Percentiles rank a stretch among this genome's conserved stretches.
phyloP scores from a whole-genome alignment of 2,888 invertebrate species.

The Leucania comma region DNA sequence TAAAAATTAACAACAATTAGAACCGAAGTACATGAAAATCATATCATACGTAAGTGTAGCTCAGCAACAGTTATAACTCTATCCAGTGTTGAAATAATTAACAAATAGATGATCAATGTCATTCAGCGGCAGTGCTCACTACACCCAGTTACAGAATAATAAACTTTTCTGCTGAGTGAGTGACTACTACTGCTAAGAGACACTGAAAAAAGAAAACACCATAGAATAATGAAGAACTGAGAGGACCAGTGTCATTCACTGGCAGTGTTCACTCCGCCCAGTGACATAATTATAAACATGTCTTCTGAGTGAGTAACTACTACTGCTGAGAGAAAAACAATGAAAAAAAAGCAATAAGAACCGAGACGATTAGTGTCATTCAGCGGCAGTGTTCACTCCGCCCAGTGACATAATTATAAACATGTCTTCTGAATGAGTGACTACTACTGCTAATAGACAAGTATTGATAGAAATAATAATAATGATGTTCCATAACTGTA shows the following conservation, averaged over 20 bases:
- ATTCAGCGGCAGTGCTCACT: background rate
- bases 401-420: conserved; percentile 55
- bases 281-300: background rate
- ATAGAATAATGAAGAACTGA: no score
- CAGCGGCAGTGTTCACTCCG: conserved; percentile 20
- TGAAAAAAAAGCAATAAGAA: no score
- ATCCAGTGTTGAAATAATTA: no score
- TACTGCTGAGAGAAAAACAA: background rate
- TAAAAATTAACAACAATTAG: no score
- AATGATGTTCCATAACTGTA: no score
- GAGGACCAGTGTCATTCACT: no score
- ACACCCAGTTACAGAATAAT: no score
- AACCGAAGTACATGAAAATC: no score
- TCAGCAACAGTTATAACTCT: no score
- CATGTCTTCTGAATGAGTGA: conserved; percentile 43
- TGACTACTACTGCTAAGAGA: background rate
- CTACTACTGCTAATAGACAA: conserved; percentile 14
- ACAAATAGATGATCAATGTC: background rate
- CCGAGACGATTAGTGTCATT: background rate
- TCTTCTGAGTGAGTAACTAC: background rate
- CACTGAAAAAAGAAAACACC: background rate
- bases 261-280: no score
- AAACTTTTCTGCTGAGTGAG: background rate
- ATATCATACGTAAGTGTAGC: no score
- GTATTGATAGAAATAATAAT: no score